These are phyloP conservation scores for Globia sparganii DNA, from an alignment of 2,888 invertebrate species.

Conservation along the genomic window DNA sequence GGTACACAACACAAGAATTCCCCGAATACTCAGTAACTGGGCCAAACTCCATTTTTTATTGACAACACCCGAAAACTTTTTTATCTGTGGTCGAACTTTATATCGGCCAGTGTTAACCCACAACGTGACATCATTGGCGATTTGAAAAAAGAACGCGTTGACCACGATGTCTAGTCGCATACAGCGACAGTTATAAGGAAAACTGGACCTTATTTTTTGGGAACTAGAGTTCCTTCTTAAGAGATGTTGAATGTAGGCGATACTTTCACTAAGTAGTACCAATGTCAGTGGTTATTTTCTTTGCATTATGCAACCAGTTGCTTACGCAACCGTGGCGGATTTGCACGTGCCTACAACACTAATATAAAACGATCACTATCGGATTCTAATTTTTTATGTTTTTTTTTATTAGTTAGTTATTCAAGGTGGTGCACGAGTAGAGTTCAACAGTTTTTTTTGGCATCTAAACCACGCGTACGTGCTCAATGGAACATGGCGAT, in stretches of 20 bases:
- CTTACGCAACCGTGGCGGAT: conserved; percentile 74
- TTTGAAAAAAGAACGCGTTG: conserved; percentile 72
- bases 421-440: conserved; percentile 38
- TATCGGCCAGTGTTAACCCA: conserved; percentile 68
- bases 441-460: conserved; percentile 24
- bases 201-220: conserved; percentile 36
- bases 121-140: conserved; percentile 67
- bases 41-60: conserved; percentile 46
- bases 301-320: conserved; percentile 80
- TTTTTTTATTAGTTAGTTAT: conserved; percentile 40
- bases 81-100: conserved; percentile 54
- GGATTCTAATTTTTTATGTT: conserved; percentile 40
- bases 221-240: conserved; percentile 55
- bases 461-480: background rate
- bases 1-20: conserved; percentile 35
- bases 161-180: conserved; percentile 72
- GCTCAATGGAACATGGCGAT: background rate
- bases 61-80: conserved; percentile 51
- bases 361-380: conserved; percentile 57
- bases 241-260: conserved; percentile 56
- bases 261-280: conserved; percentile 88
- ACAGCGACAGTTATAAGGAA: conserved; percentile 32
- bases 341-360: conserved; percentile 66
- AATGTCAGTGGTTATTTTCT: conserved; percentile 87
- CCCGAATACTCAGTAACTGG: conserved; percentile 34